These are phyloP conservation scores for Chaetodon trifasciatus DNA, from an alignment of 2,797 vertebrate genomes.

Conservation along the genomic window DNA sequence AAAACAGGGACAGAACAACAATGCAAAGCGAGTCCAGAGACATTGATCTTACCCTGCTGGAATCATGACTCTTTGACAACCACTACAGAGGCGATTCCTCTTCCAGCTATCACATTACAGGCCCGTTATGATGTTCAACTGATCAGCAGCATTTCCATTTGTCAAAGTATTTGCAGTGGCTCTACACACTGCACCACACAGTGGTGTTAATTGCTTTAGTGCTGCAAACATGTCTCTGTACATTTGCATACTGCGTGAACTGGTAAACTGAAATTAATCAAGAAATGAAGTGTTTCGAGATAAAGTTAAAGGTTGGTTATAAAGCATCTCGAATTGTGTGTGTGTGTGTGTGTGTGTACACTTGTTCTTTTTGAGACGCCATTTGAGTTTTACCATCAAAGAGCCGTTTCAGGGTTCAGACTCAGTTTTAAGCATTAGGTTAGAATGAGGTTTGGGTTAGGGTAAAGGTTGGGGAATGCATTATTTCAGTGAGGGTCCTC, in stretches of 20 bases:
- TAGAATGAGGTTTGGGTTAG: no score
- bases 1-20: constrained; percentile 73
- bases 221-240: constrained; percentile 59
- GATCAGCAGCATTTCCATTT: constrained; percentile 65
- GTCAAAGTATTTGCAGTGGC: constrained; percentile 52
- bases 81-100: constrained; percentile 61
- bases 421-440: no score
- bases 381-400: no score
- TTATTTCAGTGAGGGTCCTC: no score
- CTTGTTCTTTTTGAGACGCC: no score
- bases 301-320: constrained; percentile 36
- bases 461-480: no score
- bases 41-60: constrained; percentile 79
- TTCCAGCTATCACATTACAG: constrained; percentile 65
- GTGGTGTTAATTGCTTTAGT: constrained; percentile 60
- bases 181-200: constrained; percentile 19
- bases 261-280: constrained; percentile 64
- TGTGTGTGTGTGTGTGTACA: background rate
- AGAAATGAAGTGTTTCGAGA: constrained; percentile 43
- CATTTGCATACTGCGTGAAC: constrained; percentile 64
- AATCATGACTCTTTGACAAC: constrained; percentile 70
- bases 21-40: constrained; percentile 63
- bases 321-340: constrained; percentile 11
- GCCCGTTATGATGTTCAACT: constrained; percentile 53
- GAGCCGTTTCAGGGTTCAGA: no score